Evolutionary conservation across 2,888 invertebrate species (phyloP), one percentile per base, ranked within the genome.

Genomic region (Panorpa germanica): DNA sequence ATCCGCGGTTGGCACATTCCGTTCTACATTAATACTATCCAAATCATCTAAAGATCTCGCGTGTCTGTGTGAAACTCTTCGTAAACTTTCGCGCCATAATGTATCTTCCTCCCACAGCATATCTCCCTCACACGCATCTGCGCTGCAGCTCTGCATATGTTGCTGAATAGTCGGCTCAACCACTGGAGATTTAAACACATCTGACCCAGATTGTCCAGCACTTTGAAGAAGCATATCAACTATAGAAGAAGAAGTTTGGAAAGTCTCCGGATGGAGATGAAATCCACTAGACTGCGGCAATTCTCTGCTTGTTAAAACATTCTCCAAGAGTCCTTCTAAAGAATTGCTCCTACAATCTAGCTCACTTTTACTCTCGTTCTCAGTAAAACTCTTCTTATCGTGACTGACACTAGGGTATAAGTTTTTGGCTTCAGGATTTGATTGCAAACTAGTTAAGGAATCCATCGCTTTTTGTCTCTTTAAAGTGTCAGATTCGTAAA

Each of bases 21-120:
- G 13, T 24, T 18, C 21, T 12, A 34, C 35, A 9, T 32, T 31
- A 14, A 64, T 56, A 34, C 57, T 58, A 42, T 83, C 82, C 31
- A 85, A 60, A 51, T 82, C 78, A 42, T 85, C 83, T 55, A 83
- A 59, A 1, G 83, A 83, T 31, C 78, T 64, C 2, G 82, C 81
- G 45, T 83, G 82, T 20, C 81, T 60, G 41, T 81, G 70, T 36
- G 81, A 81, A 2, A 78, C 78, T 36, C 74, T 62, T 35, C 82
- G 61, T 28, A 83, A 55, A 43, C 76, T 76, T 44, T 82, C 82
- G 32, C 75, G 61, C 83, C 83, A 83, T 17, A 81, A 55, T 5
- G 67, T 57, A 52, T 83, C 82, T 52, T 83, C 80, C 45, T 81
- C 82, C 81, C 81, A 82, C 21, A 77, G 63, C 47, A 74, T 70